Evolutionary conservation across 2,797 vertebrate species (phyloP), one percentile per base, ranked within the genome.

Genomic region (Falco rusticolus): DNA sequence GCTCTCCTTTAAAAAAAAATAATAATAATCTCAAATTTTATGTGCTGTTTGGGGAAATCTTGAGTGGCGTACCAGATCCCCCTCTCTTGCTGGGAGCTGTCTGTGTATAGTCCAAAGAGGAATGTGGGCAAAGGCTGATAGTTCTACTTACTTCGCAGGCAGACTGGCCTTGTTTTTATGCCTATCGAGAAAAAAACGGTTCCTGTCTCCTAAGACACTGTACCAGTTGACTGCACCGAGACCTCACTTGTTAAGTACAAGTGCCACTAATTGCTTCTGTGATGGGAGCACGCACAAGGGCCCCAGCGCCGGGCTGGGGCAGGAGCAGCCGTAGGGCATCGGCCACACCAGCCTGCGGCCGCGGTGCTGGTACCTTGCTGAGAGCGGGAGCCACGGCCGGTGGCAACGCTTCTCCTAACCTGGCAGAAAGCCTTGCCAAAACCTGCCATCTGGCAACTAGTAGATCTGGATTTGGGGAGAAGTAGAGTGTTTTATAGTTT

Each of bases 1-100:
- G 91, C 96, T 98, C 94, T 94, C 95, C 97, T 97, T 97, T 94
- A 34, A 34, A 89, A 97, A 92, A 96, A 91, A 79, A 93, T 63
- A 56, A 92, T 75, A 96, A 95, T 60, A 93, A 60, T 92, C 92
- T 93, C 91, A 71, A 92, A 93, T 77, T 89, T 94, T 94, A 90
- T 93, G 94, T 96, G 92, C 91, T 96, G 97, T 96, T 88, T 89
- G 63, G 97, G 86, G 93, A 96, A 94, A 88, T 64, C 66, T 83
- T 69, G 70, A 94, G 94, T 87, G 85, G 86, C 66, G 50, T 84
- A 56, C 78, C 94, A 87, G 81, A 61, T 95, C 96, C 94, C 87
- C 84, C 93, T 91, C 70, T 76, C 86, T 45, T 57, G 75, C 53
- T 5, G 11, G 87, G 94, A 97, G 85, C 78, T 90, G 71, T 47